Base-by-base conservation (phyloP, 2,888 invertebrate genomes). In the Rhagonycha fulva region DNA sequence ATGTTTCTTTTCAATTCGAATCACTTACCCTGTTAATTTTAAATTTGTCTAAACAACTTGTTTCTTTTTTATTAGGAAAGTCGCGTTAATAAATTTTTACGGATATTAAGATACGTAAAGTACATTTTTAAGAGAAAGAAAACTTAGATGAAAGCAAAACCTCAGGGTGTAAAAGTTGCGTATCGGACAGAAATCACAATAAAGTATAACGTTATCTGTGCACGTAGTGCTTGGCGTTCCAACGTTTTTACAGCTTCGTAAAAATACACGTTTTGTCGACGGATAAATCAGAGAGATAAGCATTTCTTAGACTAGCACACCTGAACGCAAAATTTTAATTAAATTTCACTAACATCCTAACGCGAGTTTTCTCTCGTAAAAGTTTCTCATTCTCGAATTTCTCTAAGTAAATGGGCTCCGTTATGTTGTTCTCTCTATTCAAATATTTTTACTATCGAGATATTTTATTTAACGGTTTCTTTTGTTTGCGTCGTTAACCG, bases 241-340 rank as follows among this genome's bases (percentile, higher is more conserved):
- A 77, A 81, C 78, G 75, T 75, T 84, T 83, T 84, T 83, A 84
- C 82, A 79, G 81, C 83, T 78, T 82, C 84, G 83, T 84, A 84
- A 84, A 84, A 83, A 82, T 82, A 82, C 82, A 83, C 82, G 81
- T 80, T 82, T 80, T 81, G 81, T 80, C 79, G 81, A 80, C 81
- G 82, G 84, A 85, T 85, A 84, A 84, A 84, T 84, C 84, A 84
- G 80, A 80, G 80, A 84, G 85, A 84, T 85, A 85, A 84, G 84
- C 82, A 79, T 79, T 79, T 78, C 71, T 71, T 30, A 71, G 63
- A 47, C 62, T 30, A 24, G 62, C 71, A 71, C 71, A 71, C 71
- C 71, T 71, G 71, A 71, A 71, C 62, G 26, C 28, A 14, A 71
- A 71, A 71, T 71, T 71, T 71, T 71, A 71, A 71, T 30, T 32